phyloP scores from a whole-genome alignment of 2,888 invertebrate species.

The Rosalia funebris region DNA sequence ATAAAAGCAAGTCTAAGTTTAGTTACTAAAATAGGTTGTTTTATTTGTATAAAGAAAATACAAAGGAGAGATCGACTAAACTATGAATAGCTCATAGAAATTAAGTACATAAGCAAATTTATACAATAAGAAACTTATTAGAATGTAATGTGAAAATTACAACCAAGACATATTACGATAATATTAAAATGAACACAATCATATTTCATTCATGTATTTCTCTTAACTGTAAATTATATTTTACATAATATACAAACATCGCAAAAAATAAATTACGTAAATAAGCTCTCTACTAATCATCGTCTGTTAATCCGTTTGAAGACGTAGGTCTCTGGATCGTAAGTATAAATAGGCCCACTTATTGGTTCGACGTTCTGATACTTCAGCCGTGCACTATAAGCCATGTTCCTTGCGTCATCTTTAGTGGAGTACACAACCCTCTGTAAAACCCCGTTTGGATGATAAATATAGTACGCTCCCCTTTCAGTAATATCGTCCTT shows the following conservation, averaged over 20 bases:
- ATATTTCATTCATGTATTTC: no score
- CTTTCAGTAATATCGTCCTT: conserved; percentile 21
- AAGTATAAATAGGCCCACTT: conserved; percentile 71
- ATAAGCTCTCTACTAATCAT: no score
- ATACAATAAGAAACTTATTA: no score
- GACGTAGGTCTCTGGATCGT: conserved; percentile 48
- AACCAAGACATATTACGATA: no score
- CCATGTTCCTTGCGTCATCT: conserved; percentile 69
- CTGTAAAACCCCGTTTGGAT: conserved; percentile 72
- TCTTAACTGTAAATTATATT: no score
- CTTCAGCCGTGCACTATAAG: conserved; percentile 71
- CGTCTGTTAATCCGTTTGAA: conserved; percentile 22
- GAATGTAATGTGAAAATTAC: no score
- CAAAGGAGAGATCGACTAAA: background rate
- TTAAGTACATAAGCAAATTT: no score
- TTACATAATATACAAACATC: no score
- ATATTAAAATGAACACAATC: no score
- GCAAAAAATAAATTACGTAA: no score
- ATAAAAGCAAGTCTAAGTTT: background rate
- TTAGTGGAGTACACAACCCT: conserved; percentile 70
- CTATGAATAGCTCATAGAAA: no score
- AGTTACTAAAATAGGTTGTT: background rate
- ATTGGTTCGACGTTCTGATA: conserved; percentile 73
- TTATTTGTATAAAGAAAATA: background rate
- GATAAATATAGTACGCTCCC: conserved; percentile 70